Conservation (phyloP, 2,113 vertebrate genomes). For the Egretta garzetta region DNA sequence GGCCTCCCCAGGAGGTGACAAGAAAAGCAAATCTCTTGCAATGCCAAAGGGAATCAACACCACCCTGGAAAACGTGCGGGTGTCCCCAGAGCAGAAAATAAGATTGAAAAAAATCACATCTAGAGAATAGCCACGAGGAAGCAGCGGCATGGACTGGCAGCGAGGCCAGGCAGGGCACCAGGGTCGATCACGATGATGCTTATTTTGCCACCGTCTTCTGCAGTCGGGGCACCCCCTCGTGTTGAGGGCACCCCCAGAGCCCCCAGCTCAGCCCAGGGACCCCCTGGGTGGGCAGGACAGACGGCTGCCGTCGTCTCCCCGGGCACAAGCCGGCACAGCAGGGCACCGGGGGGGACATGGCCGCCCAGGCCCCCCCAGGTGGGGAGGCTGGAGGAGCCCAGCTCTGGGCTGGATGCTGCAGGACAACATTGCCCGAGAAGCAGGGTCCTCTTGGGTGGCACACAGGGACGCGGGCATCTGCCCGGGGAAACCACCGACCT, state of each 20-base stretch:
- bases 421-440: background rate
- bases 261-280: no score
- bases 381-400: background rate
- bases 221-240: background rate
- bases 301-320: background rate
- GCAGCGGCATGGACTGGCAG: accelerated
- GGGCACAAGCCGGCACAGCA: background rate
- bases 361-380: no score
- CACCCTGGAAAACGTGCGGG: background rate
- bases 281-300: background rate
- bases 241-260: background rate
- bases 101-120: background rate
- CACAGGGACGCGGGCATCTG: background rate
- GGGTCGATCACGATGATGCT: background rate
- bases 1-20: background rate
- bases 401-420: background rate
- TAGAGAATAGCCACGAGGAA: background rate
- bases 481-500: background rate
- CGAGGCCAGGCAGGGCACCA: background rate
- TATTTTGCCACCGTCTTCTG: background rate
- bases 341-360: background rate
- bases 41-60: background rate
- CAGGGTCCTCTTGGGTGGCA: background rate
- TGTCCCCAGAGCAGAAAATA: background rate
- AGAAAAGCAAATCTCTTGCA: background rate